Base-by-base conservation (phyloP, 2,113 vertebrate species). In the Sander lucioperca region DNA sequence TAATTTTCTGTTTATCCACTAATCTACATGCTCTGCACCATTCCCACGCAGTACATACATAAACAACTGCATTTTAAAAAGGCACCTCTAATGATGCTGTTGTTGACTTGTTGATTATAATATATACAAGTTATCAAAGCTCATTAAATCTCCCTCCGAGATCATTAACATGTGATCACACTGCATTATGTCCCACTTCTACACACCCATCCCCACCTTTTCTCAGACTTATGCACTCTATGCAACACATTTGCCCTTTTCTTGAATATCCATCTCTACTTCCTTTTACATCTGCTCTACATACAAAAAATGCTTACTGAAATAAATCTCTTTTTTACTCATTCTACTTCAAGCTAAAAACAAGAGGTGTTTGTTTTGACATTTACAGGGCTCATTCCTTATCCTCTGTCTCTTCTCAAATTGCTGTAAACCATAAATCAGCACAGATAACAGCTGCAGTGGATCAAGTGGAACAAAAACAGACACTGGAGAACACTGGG, bases 341-440 rank as follows among this genome's bases (percentile, higher is more conserved):
- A 3, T 61, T 77, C 12, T 47, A 73, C 65, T 33, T 62, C 3
- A 5, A 36, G 39, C 43, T 27, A 3, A 82, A 73, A 58, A 67
- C 16, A 77, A 79, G 65, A 30, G 12, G 23, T 36, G 48, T 58
- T 19, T 72, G 59, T 83, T 70, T 67, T 19, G 19, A 63, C 21
- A 1, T 57, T 57, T 30, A 21, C 23, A 63, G n/a, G 66, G 47
- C 56, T 80, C 54, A 33, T 50, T 64, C 68, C 23, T 61, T 61
- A 23, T 75, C 23, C 30, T 36, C 16, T 23, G 61, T 64, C 82
- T 30, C 71, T 51, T 82, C 89, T 93, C 82, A 77, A 57, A 77
- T 87, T 78, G 73, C 88, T 78, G 74, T 48, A 67, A 82, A 92
- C 66, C 73, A 89, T 86, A 90, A 92, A 93, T 91, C 86, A 92